Evolutionary conservation across 2,113 vertebrate genomes (phyloP), one percentile per base, ranked within the genome.

Genomic region (Cygnus atratus): DNA sequence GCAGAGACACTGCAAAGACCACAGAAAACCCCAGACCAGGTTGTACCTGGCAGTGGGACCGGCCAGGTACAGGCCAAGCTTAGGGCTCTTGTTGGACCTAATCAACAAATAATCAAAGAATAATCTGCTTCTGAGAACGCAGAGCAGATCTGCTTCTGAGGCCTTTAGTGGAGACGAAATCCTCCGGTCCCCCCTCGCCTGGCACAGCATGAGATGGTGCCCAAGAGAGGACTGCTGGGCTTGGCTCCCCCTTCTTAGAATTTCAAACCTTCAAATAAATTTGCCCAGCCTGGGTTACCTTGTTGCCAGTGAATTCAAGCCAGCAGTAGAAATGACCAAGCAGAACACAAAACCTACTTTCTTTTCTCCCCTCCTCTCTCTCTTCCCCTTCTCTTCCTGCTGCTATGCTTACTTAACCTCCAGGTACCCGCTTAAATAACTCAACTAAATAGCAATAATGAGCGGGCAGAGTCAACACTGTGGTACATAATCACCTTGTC

Each of bases 361-460:
- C 28, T 61, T 57, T 90, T 62, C 5, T 15, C 65, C 84, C 71
- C 67, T 93, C 72, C 26, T 52, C 50, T 84, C 35, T 80, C 75
- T 91, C 61, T 71, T 94, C 50, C 52, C 82, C 75, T 77, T 80
- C 81, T 61, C 79, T 90, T 90, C 77, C 74, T 75, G 76, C 94
- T 78, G 87, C 93, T 94, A 8, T 96, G 96, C 95, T 96, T 97
- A 88, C 85, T 97, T 97, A 97, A 97, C 95, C 97, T 97, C 92
- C 94, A 97, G 96, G 96, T 97, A 97, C 87, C 78, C 33, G 11
- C 92, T 96, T 95, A 96, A 96, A 92, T 94, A 96, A 96, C 96
- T 92, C 95, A 93, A 90, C 97, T 97, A 97, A 97, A 97, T 90
- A 96, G 96, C 96, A 96, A 97, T 97, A 97, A 97, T 96, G 96